Percentiles rank a stretch among this genome's conserved stretches.
These are phyloP conservation scores for Cassiopea xamachana DNA, from an alignment of 30 jellyfish, hydroid and myxozoan species.

Conservation along the genomic window DNA sequence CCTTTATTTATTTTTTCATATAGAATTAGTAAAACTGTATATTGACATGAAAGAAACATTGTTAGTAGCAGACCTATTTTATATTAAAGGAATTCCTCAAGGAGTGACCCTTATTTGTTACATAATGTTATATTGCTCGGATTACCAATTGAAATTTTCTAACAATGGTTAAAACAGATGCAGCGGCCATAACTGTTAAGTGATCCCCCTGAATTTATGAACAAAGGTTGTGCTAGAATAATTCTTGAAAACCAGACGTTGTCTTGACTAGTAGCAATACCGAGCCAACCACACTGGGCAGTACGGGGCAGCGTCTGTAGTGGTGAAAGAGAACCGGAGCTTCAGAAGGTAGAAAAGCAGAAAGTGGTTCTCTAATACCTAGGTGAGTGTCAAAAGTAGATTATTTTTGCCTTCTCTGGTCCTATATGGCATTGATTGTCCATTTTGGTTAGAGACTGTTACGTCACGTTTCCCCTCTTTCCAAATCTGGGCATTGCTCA, in stretches of 20 bases:
- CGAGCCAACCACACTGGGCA: not conserved
- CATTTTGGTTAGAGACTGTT: too few species aligned
- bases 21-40: too few species aligned
- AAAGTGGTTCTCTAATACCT: not conserved
- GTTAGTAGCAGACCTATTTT: too few species aligned
- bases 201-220: slow-evolving; percentile 3
- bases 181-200: not conserved
- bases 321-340: not conserved
- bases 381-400: too few species aligned
- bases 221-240: not conserved
- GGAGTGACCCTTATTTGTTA: not conserved
- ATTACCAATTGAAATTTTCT: not conserved
- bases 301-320: not conserved
- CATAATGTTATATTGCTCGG: not conserved
- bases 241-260: slow-evolving; percentile 9
- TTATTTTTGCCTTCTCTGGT: too few species aligned
- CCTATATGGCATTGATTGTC: too few species aligned
- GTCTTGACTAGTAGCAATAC: not conserved
- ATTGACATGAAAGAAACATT: too few species aligned
- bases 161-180: not conserved
- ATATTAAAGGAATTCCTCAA: too few species aligned
- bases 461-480: too few species aligned
- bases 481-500: too few species aligned
- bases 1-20: too few species aligned
- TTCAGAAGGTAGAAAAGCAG: not conserved